Conservation (phyloP, 2,888 invertebrate genomes). For the Sinotaia quadrata region DNA sequence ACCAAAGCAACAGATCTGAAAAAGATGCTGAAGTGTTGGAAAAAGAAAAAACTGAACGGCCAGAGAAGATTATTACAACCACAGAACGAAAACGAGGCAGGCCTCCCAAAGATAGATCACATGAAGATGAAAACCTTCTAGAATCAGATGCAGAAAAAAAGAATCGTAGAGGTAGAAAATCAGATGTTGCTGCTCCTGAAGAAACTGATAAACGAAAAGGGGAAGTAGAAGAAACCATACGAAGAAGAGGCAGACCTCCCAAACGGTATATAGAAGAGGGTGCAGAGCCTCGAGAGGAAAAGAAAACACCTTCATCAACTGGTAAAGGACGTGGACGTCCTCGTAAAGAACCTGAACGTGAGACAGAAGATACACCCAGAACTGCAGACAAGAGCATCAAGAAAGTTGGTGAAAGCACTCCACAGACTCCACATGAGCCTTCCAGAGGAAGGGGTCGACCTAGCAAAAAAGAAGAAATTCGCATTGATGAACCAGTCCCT, state of each 20-base stretch:
- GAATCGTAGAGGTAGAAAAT: slow-evolving; percentile 23
- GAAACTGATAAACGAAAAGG: slow-evolving; percentile 28
- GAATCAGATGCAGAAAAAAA: slow-evolving; percentile 28
- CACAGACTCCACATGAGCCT: slow-evolving; percentile 26
- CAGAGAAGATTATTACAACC: slow-evolving; percentile 18
- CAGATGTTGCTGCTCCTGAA: slow-evolving; percentile 4
- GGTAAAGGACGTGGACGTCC: slow-evolving; percentile 25
- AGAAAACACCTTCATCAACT: slow-evolving; percentile 14
- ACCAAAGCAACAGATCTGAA: slow-evolving; percentile 15
- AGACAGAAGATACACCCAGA: slow-evolving; percentile 25
- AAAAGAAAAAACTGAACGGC: slow-evolving; percentile 10
- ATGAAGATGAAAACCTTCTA: slow-evolving; percentile 19
- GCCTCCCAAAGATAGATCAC: slow-evolving; percentile 24
- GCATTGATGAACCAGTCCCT: slow-evolving; percentile 23
- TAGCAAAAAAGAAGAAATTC: slow-evolving; percentile 39
- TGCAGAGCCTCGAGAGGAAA: slow-evolving; percentile 27
- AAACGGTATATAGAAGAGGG: slow-evolving; percentile 40
- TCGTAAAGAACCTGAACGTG: slow-evolving; percentile 39
- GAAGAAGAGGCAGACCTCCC: slow-evolving; percentile 41
- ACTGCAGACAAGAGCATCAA: slow-evolving; percentile 27
- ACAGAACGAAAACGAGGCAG: slow-evolving; percentile 33
- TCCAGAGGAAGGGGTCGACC: slow-evolving; percentile 40
- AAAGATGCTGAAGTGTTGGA: slow-evolving; percentile 27
- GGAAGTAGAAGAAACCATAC: slow-evolving; percentile 27
- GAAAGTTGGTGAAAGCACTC: slow-evolving; percentile 20